These are phyloP conservation scores for Tragulus kanchil DNA, from an alignment of 2,113 vertebrate genomes.

Conservation along the genomic window DNA sequence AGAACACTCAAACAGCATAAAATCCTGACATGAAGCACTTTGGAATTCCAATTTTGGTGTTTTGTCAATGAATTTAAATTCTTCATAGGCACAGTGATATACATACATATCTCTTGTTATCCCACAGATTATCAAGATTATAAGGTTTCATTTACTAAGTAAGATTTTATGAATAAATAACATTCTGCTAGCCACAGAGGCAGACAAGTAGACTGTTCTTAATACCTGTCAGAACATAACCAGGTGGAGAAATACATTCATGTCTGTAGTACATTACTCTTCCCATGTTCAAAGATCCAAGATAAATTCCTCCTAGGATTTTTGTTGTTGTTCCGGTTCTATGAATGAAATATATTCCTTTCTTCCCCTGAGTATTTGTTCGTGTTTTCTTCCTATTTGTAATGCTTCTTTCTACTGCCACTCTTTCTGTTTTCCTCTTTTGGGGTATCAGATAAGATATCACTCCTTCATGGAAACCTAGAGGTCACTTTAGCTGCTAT, in stretches of 20 bases:
- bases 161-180: neutral
- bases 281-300: neutral
- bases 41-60: constrained; percentile 38
- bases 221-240: neutral
- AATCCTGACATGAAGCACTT: constrained; percentile 60
- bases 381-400: neutral
- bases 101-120: neutral
- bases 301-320: neutral
- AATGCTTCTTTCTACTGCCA: neutral
- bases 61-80: constrained; percentile 47
- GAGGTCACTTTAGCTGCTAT: neutral
- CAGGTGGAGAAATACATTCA: neutral
- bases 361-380: neutral
- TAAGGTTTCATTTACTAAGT: neutral
- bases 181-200: neutral
- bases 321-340: neutral
- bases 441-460: neutral
- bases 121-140: neutral
- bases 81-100: neutral
- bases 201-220: neutral
- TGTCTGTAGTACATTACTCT: neutral
- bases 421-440: neutral
- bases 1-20: constrained; percentile 24
- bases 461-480: neutral
- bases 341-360: neutral